Base-by-base conservation (phyloP, 2,113 vertebrate species). In the Planiliza haematocheilus region DNA sequence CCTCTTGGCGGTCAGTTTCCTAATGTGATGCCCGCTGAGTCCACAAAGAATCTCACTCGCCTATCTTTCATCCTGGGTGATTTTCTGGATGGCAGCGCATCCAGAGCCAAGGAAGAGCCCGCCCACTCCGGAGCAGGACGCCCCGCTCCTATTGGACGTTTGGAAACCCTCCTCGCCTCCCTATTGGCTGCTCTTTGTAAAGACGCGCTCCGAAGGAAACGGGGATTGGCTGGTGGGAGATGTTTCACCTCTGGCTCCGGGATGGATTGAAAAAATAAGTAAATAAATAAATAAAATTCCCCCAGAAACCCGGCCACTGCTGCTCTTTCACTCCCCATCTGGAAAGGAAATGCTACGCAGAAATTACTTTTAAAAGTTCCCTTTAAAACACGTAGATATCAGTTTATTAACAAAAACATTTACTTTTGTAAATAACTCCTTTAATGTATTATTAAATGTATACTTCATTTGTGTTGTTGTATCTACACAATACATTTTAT, bases 101-200 rank as follows among this genome's bases (percentile, higher is more conserved):
- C 64, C 74, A 48, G 7, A 70, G 36, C 37, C 65, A 11, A 55
- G 37, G 17, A 0, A 50, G 55, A 37, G 2, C 76, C 83, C 83
- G 66, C 88, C 65, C 74, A 68, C 81, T 14, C 2, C 24, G 24
- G 24, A 30, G 3, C 30, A 1, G 34, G 39, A 69, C 53, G 1
- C 77, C 66, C 45, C 7, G 68, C 73, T 85, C 37, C 76, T 11
- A 93, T 93, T 94, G 93, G 93, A 45, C 74, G 10, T n/a, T 3
- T 1, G 7, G 4, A 34, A 14, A 2, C 7, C 2, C 12, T 11
- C 8, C 17, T 34, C 49, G 3, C 16, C 1, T 34, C 3, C 7
- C 72, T 24, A 92, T 90, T 93, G 91, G 91, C 21, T 69, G 6
- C 13, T 30, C 46, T 11, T 4, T 21, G 10, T 21, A 16, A 37